Conservation (phyloP, 2,113 vertebrate genomes). For the Clarias batrachus region DNA sequence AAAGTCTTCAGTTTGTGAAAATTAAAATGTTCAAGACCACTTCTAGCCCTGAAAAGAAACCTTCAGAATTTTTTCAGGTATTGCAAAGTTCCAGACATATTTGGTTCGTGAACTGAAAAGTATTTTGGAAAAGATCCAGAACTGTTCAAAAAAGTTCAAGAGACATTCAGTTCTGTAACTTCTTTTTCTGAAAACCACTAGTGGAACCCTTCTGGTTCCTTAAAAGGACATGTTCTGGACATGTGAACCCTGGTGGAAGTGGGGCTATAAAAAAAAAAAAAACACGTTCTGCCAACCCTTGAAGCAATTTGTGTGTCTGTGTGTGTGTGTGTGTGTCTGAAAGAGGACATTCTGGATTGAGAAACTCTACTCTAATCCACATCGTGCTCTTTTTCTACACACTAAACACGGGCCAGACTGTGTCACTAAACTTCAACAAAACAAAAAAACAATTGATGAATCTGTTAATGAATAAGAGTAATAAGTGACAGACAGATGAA, state of each 20-base stretch:
- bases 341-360: neutral
- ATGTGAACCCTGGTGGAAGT: neutral
- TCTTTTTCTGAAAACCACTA: neutral
- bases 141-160: no score
- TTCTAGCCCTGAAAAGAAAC: no score
- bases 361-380: slow-evolving; percentile 2
- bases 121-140: no score
- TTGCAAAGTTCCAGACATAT: no score
- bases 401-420: neutral
- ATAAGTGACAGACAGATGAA: neutral
- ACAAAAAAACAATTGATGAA: neutral
- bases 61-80: no score
- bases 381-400: neutral
- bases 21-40: neutral
- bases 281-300: neutral
- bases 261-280: neutral
- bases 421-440: neutral
- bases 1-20: no score
- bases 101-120: no score
- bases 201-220: neutral
- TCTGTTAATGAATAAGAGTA: neutral
- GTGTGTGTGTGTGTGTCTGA: neutral
- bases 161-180: no score
- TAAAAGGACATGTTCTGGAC: neutral
- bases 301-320: neutral